Evolutionary conservation across 2,888 invertebrate genomes (phyloP).

Genomic region (Cecidostiba fungosa): DNA sequence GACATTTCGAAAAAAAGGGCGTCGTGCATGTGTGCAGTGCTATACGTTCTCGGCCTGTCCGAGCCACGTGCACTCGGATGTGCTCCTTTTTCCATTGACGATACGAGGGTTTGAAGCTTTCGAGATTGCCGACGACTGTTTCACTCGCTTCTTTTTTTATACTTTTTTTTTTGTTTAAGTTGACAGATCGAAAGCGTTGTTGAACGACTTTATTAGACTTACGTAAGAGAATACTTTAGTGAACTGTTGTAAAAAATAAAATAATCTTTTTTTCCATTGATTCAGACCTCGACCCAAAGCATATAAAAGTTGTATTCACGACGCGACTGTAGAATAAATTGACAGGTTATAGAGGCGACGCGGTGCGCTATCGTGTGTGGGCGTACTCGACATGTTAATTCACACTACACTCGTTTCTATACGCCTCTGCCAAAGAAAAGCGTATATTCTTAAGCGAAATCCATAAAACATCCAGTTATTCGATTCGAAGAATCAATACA

Average conservation of each 20-base stretch:
- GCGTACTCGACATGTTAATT: conserved; percentile 27
- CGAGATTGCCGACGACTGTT: background rate
- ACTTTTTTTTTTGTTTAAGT: background rate
- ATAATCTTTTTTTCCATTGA: too few relatives aligned
- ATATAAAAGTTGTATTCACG: too few relatives aligned
- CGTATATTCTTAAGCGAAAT: background rate
- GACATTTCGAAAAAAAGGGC: background rate
- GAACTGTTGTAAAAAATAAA: background rate
- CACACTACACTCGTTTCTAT: background rate
- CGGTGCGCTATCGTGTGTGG: too few relatives aligned
- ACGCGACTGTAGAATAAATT: too few relatives aligned
- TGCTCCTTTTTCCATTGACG: background rate
- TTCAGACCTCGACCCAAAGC: too few relatives aligned
- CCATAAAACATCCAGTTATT: background rate
- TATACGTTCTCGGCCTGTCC: conserved; percentile 16
- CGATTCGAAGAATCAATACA: background rate
- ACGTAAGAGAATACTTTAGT: background rate
- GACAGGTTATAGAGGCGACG: too few relatives aligned
- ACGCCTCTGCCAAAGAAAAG: background rate
- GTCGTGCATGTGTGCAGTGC: background rate
- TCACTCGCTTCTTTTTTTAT: background rate
- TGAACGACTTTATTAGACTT: conserved; percentile 23
- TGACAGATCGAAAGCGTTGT: background rate
- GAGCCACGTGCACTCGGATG: conserved; percentile 31
- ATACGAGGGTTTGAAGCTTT: conserved; percentile 9